Percentiles rank a stretch among this genome's conserved stretches.
phyloP scores from a whole-genome alignment of 2,797 vertebrate genomes.

The Cuniculus paca region DNA sequence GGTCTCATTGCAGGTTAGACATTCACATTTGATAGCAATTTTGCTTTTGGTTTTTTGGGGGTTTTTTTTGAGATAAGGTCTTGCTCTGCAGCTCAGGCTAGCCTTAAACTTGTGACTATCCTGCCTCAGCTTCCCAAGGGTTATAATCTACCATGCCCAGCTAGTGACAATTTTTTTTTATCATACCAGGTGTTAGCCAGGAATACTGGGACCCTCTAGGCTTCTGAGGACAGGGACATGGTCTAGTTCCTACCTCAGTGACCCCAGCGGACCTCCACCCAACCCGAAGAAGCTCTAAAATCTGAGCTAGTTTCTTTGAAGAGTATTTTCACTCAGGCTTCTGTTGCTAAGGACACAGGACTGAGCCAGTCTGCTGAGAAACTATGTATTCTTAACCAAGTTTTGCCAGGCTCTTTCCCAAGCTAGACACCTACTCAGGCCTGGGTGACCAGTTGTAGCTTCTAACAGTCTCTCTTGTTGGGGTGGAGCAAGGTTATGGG shows the following conservation, averaged over 20 bases:
- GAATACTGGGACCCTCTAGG: background rate
- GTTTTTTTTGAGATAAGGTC: background rate
- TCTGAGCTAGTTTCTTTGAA: too few species aligned
- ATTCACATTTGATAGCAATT: background rate
- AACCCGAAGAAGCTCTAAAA: slow-evolving; percentile 15
- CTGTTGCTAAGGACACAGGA: background rate
- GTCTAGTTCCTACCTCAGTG: background rate
- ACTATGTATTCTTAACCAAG: background rate
- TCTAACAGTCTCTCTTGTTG: background rate
- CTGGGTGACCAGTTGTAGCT: background rate
- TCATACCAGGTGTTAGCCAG: background rate
- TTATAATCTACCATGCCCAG: background rate
- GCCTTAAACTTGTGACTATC: background rate
- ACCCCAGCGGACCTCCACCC: background rate
- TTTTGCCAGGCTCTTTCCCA: background rate
- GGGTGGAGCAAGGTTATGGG: background rate
- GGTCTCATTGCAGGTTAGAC: background rate
- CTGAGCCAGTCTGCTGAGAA: background rate
- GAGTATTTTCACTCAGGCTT: background rate
- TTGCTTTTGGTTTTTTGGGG: background rate
- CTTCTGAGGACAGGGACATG: background rate
- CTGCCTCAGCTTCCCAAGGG: background rate
- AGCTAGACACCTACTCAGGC: background rate
- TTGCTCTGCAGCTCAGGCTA: background rate
- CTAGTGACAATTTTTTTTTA: background rate